phyloP scores from a whole-genome alignment of 2,888 invertebrate species.

The Abrostola triplasia region DNA sequence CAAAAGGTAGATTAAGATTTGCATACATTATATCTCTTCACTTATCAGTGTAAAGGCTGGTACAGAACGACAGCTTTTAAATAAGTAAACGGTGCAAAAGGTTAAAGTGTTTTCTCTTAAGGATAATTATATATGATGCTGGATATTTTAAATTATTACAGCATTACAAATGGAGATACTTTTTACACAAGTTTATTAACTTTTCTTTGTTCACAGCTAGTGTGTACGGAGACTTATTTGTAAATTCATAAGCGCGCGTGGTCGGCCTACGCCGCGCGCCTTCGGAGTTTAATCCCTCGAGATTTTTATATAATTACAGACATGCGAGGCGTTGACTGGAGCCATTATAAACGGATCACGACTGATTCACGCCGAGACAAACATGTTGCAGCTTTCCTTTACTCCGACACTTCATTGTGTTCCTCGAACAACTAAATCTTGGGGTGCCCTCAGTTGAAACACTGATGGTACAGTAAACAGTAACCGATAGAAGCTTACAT shows the following conservation, averaged over 20 bases:
- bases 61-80: conserved; percentile 12
- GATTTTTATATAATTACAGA: conserved; percentile 76
- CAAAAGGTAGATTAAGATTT: conserved; percentile 67
- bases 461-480: conserved; percentile 17
- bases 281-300: conserved; percentile 67
- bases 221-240: conserved; percentile 45
- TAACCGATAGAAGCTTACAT: conserved; percentile 17
- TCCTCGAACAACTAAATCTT: conserved; percentile 40
- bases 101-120: too few relatives aligned
- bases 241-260: conserved; percentile 50
- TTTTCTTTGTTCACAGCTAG: neutral
- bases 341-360: conserved; percentile 67
- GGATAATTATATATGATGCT: neutral
- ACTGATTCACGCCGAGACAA: conserved; percentile 60
- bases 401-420: conserved; percentile 35
- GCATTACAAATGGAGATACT: neutral
- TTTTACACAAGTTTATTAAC: neutral
- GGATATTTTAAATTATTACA: too few relatives aligned
- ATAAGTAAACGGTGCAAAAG: neutral
- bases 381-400: conserved; percentile 58
- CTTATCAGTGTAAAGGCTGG: conserved; percentile 27
- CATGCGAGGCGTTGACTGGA: conserved; percentile 66
- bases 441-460: conserved; percentile 20
- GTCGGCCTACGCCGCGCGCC: conserved; percentile 61
- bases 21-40: conserved; percentile 62